Base-by-base conservation (phyloP, 2,888 invertebrate genomes). In the Lochmaea crataegi region DNA sequence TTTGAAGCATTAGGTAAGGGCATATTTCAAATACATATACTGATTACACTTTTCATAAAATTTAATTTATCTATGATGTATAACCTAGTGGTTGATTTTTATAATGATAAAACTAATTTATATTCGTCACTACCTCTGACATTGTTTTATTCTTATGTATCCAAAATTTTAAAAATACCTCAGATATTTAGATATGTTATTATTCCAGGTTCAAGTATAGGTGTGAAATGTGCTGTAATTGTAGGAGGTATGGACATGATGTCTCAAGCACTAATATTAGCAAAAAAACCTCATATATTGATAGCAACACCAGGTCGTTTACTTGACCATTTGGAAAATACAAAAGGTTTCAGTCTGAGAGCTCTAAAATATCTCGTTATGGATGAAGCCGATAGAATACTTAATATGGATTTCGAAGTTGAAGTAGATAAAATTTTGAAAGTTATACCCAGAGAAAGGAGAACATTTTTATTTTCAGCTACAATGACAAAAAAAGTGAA, bases 211-310 rank as follows among this genome's bases (percentile, higher is more conserved):
- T 90, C 95, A 14, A 91, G 92, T 75, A 96, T 99, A 84, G 98
- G 98, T 53, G 94, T 99, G 0, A 96, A 97, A 89, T 96, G 95
- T 87, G 96, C 94, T 68, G 98, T 99, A 0, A 94, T 99, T 82
- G 99, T 99, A 4, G 99, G 99, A 63, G 99, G 99, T 0, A 97
- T 99, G 92, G 99, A 99, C 84, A 98, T 98, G 97, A 94, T 96
- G 83, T 93, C 96, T 0, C 99, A 99, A 85, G 92, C 96, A 0
- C 87, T 98, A 74, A 91, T 93, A 81, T 87, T 99, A 65, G 96
- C 96, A 0, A 98, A 97, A 86, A 97, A 98, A 82, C 99, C 99
- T 0, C 99, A 99, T 84, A 93, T 99, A 80, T 91, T 99, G 75
- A 96, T 99, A 57, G 98, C 98, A 0, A 99, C 99, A 0, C 99